Evolutionary conservation across 2,113 vertebrate species (phyloP).

Genomic region (Campylomormyrus numenius): DNA sequence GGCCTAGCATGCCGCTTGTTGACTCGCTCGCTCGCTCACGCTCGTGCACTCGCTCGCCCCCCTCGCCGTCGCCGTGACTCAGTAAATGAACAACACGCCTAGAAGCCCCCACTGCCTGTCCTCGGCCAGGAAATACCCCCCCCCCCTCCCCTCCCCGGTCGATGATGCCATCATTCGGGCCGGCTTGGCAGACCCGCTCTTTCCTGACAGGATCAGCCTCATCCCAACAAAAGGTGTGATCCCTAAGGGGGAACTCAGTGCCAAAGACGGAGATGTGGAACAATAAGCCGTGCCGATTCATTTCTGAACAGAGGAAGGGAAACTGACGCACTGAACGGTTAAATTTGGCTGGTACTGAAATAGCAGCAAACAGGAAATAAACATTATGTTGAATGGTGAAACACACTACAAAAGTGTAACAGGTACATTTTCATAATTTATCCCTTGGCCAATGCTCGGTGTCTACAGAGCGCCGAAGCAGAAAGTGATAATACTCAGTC

Average conservation of each 20-base stretch:
- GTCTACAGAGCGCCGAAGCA: not conserved
- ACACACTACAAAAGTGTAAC: not conserved
- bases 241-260: not conserved
- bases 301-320: not conserved
- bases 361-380: not conserved
- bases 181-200: not conserved
- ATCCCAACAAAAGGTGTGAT: not conserved
- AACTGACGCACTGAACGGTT: not conserved
- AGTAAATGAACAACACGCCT: not conserved
- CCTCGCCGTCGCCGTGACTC: not conserved
- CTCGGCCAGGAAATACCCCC: not conserved
- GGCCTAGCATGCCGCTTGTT: not conserved
- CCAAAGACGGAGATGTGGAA: not conserved
- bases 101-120: not conserved
- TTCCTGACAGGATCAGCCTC: not conserved
- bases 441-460: not conserved
- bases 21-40: not conserved
- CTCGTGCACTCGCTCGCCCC: not conserved
- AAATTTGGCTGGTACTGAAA: not conserved
- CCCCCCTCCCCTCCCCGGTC: not conserved
- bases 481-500: not conserved
- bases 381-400: not conserved
- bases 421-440: constrained; percentile 4
- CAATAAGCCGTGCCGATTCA: not conserved
- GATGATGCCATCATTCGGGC: not conserved